These are phyloP conservation scores for Ctenosaura bakeri DNA, from an alignment of 2,797 vertebrate species.

Conservation along the genomic window DNA sequence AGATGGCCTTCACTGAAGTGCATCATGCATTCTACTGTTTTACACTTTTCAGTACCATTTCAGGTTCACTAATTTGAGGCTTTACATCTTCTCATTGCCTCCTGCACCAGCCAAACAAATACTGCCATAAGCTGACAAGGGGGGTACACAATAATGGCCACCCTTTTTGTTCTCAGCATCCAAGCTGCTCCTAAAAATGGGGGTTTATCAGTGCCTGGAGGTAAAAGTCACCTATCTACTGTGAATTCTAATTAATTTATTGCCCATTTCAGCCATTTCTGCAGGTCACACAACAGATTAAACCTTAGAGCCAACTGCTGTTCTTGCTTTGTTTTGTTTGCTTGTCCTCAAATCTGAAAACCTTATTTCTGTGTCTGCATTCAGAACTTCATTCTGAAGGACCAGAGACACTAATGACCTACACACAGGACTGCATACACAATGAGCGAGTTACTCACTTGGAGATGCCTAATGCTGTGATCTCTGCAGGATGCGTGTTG, in stretches of 20 bases:
- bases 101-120: neutral
- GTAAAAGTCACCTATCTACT: neutral
- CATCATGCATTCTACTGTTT: neutral
- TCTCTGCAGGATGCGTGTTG: conserved; percentile 96
- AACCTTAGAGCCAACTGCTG: neutral
- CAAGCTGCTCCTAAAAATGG: neutral
- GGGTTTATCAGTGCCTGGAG: neutral
- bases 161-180: neutral
- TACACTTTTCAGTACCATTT: neutral
- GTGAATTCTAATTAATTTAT: neutral
- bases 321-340: neutral
- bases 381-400: neutral
- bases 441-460: conserved; percentile 83
- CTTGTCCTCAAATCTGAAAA: neutral
- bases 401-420: neutral
- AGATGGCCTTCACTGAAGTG: neutral
- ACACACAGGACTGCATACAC: neutral
- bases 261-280: neutral
- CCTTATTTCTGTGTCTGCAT: too few relatives aligned
- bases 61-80: neutral
- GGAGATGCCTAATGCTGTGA: conserved; percentile 93
- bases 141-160: neutral
- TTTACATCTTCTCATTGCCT: neutral
- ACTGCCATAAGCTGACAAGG: neutral
- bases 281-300: neutral